Base-by-base conservation (phyloP, 2,888 invertebrate species). In the Corbicula japonica region DNA sequence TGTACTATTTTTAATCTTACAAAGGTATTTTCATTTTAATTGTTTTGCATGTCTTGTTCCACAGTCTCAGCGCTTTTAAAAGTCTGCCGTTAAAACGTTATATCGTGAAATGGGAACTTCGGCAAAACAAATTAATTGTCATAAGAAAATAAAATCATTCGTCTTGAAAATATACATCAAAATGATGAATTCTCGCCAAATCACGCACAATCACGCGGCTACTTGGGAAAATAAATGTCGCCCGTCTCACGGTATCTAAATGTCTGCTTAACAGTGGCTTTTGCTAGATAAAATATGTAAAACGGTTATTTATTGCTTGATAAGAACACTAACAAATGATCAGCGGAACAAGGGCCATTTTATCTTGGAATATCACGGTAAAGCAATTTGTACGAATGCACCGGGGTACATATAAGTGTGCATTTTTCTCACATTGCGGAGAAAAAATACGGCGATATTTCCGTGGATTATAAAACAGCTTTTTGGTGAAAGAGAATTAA, bases 241-340 rank as follows among this genome's bases (percentile, higher is more conserved):
- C 46, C 48, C 63, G 66, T 65, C 71, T 70, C 23, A 10, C 44
- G 18, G 12, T 66, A 66, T 65, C 76, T 76, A 34, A 71, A 71
- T 66, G 71, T 65, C 71, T 65, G 52, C 56, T 44, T 63, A 52
- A 41, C 76, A 35, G 76, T 76, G 71, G 76, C 68, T 60, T 41
- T 34, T 34, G 41, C n/a, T 28, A 50, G 76, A 76, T 76, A 76
- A 76, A 61, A 38, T 41, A 23, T 61, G 66, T 71, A 61, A 66
- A 66, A 71, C 52, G 35, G 63, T 71, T 71, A 76, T 76, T 76
- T 76, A 76, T 76, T 28, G 23, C 44, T 28, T 30, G 76, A 76
- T 76, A 76, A 76, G 66, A 60, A n/a, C 23, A 66, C 26, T 66
- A 52, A 66, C 41, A 41, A 52, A 41, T 50, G 66, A 66, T 52